A percentile compares a stretch with the other conserved stretches of the same genome.
These are phyloP conservation scores for Acanthisitta chloris DNA, from an alignment of 2,113 vertebrate species.

Conservation along the genomic window DNA sequence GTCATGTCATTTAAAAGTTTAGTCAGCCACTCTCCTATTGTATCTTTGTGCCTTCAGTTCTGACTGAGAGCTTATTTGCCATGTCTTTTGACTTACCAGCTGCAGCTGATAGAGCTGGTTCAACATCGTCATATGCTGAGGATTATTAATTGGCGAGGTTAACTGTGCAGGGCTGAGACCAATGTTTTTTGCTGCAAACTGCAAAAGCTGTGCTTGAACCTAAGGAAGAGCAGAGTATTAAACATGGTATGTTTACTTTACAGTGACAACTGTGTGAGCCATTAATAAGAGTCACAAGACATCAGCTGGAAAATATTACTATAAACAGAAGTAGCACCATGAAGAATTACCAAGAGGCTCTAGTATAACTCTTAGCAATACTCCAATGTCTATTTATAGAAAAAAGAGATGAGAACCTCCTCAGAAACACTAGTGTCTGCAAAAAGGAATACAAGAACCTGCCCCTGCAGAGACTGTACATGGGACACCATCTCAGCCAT, in stretches of 20 bases:
- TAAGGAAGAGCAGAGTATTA: slow-evolving; percentile 45
- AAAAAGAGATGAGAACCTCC: not conserved
- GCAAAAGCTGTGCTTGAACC: slow-evolving; percentile 99
- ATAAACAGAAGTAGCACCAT: not conserved
- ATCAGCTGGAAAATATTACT: not conserved
- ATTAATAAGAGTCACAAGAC: not conserved
- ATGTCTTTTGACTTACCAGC: slow-evolving; percentile 83
- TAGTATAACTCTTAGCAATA: not conserved
- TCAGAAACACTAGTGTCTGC: not conserved
- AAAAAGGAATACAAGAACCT: not conserved
- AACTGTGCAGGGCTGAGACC: slow-evolving; percentile 99
- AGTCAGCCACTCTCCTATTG: not conserved
- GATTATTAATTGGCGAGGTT: slow-evolving; percentile 99
- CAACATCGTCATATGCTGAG: slow-evolving; percentile 99
- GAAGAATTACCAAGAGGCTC: not conserved
- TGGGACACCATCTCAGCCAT: not conserved
- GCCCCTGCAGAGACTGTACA: not conserved
- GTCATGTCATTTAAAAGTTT: not conserved
- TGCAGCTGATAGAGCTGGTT: slow-evolving; percentile 99
- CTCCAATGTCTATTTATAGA: not conserved
- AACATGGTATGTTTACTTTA: not conserved
- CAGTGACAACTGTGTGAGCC: not conserved
- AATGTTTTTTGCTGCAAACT: slow-evolving; percentile 99
- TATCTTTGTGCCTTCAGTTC: not conserved
- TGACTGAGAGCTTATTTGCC: not conserved